These are phyloP conservation scores for Chromoteleia sp. DNA, from an alignment of 2,888 invertebrate genomes.

Conservation along the genomic window DNA sequence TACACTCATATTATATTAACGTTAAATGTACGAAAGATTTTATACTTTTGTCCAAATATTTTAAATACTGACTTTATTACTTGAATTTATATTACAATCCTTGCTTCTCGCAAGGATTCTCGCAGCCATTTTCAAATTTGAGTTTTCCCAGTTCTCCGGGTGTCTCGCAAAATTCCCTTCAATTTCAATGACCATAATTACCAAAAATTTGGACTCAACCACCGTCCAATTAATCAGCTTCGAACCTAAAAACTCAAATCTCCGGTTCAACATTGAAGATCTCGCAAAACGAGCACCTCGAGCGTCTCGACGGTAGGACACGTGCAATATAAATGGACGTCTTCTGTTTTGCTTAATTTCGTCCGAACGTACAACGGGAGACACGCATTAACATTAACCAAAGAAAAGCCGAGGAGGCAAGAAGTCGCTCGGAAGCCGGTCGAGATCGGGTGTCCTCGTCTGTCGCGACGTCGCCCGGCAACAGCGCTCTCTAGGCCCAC, in stretches of 20 bases:
- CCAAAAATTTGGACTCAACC: slow-evolving; percentile 8
- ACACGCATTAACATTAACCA: slow-evolving; percentile 50
- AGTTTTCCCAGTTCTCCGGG: background rate
- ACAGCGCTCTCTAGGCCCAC: slow-evolving; percentile 25
- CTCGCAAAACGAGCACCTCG: slow-evolving; percentile 21
- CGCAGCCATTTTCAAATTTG: no score
- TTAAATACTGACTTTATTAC: no score
- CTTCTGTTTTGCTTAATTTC: slow-evolving; percentile 65
- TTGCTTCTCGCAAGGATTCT: no score
- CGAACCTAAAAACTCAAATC: background rate
- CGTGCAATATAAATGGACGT: slow-evolving; percentile 51
- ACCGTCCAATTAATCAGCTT: slow-evolving; percentile 40
- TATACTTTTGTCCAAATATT: no score
- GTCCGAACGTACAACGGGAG: slow-evolving; percentile 35
- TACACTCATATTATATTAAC: no score
- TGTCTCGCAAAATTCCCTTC: background rate
- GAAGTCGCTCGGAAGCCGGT: slow-evolving; percentile 34
- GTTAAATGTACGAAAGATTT: no score
- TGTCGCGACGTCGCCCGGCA: no score
- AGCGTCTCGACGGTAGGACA: slow-evolving; percentile 34
- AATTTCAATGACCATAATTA: slow-evolving; percentile 44
- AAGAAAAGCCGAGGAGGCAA: slow-evolving; percentile 35
- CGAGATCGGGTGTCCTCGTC: slow-evolving; percentile 8
- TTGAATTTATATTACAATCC: no score
- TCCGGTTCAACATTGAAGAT: slow-evolving; percentile 1